phyloP scores from a whole-genome alignment of 2,797 vertebrate species.

The Darevskia nairensis region DNA sequence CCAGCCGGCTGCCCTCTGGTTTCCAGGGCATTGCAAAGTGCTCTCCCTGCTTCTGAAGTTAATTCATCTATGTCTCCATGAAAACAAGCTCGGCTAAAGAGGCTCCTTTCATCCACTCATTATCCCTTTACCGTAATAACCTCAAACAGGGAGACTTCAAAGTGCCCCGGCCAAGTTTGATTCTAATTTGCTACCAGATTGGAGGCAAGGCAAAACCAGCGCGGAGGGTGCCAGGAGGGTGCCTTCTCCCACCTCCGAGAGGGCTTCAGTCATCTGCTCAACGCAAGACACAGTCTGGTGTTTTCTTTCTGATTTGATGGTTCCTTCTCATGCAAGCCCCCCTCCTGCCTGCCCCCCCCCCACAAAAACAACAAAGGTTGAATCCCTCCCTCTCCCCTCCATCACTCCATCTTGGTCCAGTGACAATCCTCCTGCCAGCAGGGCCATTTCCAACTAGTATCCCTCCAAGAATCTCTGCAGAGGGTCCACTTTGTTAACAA shows the following conservation, averaged over 20 bases:
- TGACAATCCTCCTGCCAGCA: conserved; percentile 8
- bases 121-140: conserved; percentile 41
- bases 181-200: conserved; percentile 29
- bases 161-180: conserved; percentile 14
- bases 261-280: not conserved
- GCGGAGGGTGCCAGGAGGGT: too few species aligned
- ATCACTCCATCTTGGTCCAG: not conserved
- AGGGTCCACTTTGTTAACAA: conserved; percentile 22
- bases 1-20: conserved; percentile 43
- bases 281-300: not conserved
- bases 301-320: conserved; percentile 17
- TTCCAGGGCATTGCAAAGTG: conserved; percentile 6
- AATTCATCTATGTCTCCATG: conserved; percentile 52
- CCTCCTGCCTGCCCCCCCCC: not conserved
- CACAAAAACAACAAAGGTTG: conserved; percentile 35
- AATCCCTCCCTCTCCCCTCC: not conserved
- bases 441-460: not conserved
- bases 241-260: not conserved
- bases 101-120: conserved; percentile 43
- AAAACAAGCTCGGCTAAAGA: conserved; percentile 40
- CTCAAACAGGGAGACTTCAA: conserved; percentile 45
- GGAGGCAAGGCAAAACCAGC: not conserved
- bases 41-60: conserved; percentile 39
- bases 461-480: not conserved
- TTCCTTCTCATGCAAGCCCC: conserved; percentile 3